phyloP scores from a whole-genome alignment of 2,888 invertebrate genomes.

The Margaritifera margaritifera region DNA sequence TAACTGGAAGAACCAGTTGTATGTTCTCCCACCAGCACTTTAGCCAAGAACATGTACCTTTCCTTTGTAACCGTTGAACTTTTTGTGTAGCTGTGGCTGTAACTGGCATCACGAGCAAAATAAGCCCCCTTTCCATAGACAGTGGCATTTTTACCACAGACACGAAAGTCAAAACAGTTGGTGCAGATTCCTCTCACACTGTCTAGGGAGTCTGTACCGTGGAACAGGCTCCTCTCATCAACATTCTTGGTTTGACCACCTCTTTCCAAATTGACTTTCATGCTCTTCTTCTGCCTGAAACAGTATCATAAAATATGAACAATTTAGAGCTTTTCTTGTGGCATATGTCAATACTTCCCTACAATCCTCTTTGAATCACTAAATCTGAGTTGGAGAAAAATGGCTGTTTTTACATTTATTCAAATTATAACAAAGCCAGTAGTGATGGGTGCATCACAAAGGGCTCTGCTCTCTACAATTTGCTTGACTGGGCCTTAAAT shows the following conservation, averaged over 20 bases:
- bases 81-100: constrained; percentile 40
- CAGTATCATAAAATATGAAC: neutral
- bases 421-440: too few relatives aligned
- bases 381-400: too few relatives aligned
- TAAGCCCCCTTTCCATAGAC: constrained; percentile 56
- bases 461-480: too few relatives aligned
- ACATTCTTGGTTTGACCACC: constrained; percentile 13
- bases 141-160: constrained; percentile 54
- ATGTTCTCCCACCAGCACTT: constrained; percentile 55
- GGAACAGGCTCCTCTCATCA: constrained; percentile 45
- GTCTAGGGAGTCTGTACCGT: constrained; percentile 48
- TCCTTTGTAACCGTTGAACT: constrained; percentile 1
- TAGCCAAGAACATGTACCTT: constrained; percentile 51
- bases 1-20: constrained; percentile 34
- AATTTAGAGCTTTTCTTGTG: too few relatives aligned
- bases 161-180: constrained; percentile 53
- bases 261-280: constrained; percentile 16
- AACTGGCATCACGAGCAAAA: constrained; percentile 46
- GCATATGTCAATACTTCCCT: too few relatives aligned
- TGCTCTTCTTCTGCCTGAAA: constrained; percentile 29
- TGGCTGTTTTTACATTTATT: too few relatives aligned
- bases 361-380: too few relatives aligned
- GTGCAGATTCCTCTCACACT: constrained; percentile 49
- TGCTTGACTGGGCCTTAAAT: too few relatives aligned
- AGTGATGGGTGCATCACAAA: too few relatives aligned